Evolutionary conservation across 1,140 invertebrate genomes (phyloP).

Genomic region (Lethrus apterus): DNA sequence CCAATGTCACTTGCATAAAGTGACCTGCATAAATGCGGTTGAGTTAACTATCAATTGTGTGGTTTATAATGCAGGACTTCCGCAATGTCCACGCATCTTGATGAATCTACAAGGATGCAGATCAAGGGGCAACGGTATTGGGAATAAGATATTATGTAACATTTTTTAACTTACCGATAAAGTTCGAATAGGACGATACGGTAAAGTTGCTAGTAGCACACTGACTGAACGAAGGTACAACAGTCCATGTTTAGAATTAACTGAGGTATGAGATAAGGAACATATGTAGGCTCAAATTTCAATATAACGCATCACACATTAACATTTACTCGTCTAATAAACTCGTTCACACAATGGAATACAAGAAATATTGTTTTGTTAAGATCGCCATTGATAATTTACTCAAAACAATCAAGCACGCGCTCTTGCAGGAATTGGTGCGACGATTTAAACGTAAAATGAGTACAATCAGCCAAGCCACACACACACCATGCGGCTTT

Average conservation of each 20-base stretch:
- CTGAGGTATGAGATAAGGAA: neutral
- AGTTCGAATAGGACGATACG: conserved; percentile 5
- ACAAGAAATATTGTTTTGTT: no score
- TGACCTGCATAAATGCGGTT: conserved; percentile 11
- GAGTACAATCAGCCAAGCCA: no score
- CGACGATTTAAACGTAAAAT: no score
- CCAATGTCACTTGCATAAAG: conserved; percentile 15
- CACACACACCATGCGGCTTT: conserved; percentile 18
- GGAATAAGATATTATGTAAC: conserved; percentile 14
- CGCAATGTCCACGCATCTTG: conserved; percentile 23
- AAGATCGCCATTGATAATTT: no score
- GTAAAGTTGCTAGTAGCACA: conserved; percentile 4
- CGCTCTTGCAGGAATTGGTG: no score
- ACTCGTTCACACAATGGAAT: no score
- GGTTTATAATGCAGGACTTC: conserved; percentile 20
- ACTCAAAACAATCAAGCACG: no score
- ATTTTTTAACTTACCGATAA: conserved; percentile 15
- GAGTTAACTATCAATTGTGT: conserved; percentile 19
- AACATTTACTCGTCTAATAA: no score
- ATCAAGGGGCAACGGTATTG: conserved; percentile 17
- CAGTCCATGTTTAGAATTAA: conserved; percentile 1
- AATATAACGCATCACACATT: no score
- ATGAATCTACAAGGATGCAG: conserved; percentile 23
- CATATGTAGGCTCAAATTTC: conserved; percentile 9
- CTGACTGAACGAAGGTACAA: conserved; percentile 3